Conservation (phyloP, 1,140 invertebrate genomes). For the Caenorhabditis inopinata region DNA sequence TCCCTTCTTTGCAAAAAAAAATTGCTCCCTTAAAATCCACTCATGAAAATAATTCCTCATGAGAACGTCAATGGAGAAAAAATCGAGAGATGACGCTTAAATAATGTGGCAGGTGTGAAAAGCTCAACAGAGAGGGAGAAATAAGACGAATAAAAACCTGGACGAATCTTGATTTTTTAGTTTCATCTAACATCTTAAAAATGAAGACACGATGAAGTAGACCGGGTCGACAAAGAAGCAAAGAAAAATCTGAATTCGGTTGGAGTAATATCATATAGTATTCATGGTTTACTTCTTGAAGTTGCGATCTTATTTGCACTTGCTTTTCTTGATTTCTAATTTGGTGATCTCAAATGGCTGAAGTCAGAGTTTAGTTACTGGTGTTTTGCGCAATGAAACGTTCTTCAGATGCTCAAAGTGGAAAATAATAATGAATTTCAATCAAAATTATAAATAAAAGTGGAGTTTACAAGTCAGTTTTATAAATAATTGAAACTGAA, state of each 20-base stretch:
- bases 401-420: too few relatives aligned
- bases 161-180: not conserved
- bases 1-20: not conserved
- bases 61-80: not conserved
- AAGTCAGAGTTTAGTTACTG: too few relatives aligned
- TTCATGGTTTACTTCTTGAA: conserved; percentile 1
- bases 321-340: not conserved
- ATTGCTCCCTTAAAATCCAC: not conserved
- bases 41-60: not conserved
- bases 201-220: not conserved
- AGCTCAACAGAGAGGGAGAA: not conserved
- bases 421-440: too few relatives aligned
- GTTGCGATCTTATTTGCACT: not conserved
- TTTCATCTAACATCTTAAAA: not conserved
- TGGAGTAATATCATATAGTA: conserved; percentile 28
- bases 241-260: not conserved
- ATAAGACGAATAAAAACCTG: not conserved
- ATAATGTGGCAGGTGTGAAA: not conserved
- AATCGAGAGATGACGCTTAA: not conserved
- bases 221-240: not conserved
- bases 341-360: too few relatives aligned
- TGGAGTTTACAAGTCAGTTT: too few relatives aligned
- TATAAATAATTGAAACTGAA: too few relatives aligned
- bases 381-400: too few relatives aligned
- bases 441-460: too few relatives aligned